These are phyloP conservation scores for Sorex maritimensis DNA, from an alignment of 2,797 vertebrate species.

Conservation along the genomic window DNA sequence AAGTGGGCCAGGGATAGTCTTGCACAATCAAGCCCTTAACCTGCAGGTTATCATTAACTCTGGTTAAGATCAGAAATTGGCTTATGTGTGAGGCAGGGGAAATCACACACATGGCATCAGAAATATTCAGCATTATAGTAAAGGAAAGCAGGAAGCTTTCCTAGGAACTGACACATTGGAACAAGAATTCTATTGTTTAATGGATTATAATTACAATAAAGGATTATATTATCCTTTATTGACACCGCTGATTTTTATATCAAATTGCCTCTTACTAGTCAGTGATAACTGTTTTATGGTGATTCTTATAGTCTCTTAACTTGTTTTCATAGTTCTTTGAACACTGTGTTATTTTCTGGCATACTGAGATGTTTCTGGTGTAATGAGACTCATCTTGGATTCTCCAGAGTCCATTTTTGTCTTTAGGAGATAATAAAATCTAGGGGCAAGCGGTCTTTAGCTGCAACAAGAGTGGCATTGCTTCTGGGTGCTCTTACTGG, in stretches of 20 bases:
- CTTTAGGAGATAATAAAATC: conserved; percentile 23
- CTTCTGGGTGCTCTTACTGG: conserved; percentile 18
- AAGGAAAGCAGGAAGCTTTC: not conserved
- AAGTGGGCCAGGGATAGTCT: not conserved
- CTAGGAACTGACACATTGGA: not conserved
- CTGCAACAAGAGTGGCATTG: not conserved
- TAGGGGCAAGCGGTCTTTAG: not conserved
- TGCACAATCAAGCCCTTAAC: not conserved
- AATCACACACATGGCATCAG: not conserved
- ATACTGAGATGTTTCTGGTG: not conserved
- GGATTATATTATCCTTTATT: no score
- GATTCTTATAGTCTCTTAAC: not conserved
- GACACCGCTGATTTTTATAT: conserved; percentile 30
- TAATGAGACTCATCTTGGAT: not conserved
- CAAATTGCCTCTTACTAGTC: conserved; percentile 27
- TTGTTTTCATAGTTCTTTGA: not conserved
- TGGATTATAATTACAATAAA: conserved; percentile 16
- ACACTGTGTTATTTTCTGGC: not conserved
- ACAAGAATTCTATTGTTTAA: not conserved
- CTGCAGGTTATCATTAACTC: not conserved
- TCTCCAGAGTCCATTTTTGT: conserved; percentile 1
- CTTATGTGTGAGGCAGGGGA: not conserved
- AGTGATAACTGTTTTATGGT: not conserved
- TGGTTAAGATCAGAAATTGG: not conserved
- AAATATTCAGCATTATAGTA: not conserved